phyloP scores from a whole-genome alignment of 2,113 vertebrate genomes.

The Megaceryle maxima region DNA sequence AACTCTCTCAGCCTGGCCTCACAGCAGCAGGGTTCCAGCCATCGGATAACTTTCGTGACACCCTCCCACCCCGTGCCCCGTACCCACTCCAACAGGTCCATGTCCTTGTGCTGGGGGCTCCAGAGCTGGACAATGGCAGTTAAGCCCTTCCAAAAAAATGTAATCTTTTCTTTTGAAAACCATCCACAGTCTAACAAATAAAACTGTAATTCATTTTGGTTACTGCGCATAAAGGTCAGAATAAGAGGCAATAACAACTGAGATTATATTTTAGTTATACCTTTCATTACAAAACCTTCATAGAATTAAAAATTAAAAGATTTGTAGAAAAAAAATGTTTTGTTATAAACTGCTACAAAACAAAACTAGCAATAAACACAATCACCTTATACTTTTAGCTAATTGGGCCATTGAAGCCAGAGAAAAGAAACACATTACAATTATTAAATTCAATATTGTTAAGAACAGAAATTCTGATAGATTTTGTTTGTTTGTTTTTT shows the following conservation, averaged over 20 bases:
- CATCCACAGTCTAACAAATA: background rate
- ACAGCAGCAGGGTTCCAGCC: too few species aligned
- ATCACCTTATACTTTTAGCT: background rate
- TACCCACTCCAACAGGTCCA: too few species aligned
- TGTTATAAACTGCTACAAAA: background rate
- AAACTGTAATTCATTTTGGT: background rate
- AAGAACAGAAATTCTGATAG: background rate
- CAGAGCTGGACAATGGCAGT: background rate
- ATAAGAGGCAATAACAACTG: background rate
- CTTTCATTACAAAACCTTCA: background rate
- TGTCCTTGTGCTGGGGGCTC: rapidly evolving
- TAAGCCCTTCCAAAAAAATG: background rate
- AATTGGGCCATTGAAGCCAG: background rate
- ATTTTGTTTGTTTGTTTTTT: background rate
- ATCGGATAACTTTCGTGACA: too few species aligned
- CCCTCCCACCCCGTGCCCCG: too few species aligned
- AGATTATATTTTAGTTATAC: background rate
- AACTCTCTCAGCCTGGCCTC: too few species aligned
- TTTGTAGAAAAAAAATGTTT: background rate
- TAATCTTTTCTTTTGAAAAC: background rate
- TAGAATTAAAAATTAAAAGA: background rate
- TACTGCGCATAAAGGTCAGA: background rate
- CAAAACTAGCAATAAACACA: background rate
- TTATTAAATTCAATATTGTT: background rate
- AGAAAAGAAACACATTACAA: background rate